Evolutionary conservation across 2,113 vertebrate genomes (phyloP).

Genomic region (Anas platyrhynchos): DNA sequence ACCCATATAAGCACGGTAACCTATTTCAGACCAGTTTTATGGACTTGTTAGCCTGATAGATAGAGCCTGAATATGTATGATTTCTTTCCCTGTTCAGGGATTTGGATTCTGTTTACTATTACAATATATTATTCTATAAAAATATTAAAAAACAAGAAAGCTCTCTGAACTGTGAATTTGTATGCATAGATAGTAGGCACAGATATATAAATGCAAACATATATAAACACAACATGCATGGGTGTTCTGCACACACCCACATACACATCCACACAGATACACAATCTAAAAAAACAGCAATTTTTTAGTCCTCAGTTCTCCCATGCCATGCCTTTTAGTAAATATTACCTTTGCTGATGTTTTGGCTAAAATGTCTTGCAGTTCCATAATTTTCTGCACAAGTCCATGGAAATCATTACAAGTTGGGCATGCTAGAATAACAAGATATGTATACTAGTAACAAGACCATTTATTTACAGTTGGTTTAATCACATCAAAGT

Average conservation of each 20-base stretch:
- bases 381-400: constrained; percentile 99
- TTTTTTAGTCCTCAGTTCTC: background rate
- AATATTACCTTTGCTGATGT: constrained; percentile 94
- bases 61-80: constrained; percentile 26
- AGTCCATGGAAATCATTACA: constrained; percentile 99
- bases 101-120: constrained; percentile 17
- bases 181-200: background rate
- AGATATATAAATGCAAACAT: background rate
- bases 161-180: background rate
- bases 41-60: constrained; percentile 10
- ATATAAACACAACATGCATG: background rate
- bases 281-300: background rate
- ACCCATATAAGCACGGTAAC: background rate
- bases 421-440: constrained; percentile 92
- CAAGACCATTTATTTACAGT: background rate
- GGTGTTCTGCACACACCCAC: background rate
- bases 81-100: background rate
- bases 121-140: background rate
- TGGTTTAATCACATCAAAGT: background rate
- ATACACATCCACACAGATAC: background rate
- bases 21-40: constrained; percentile 19
- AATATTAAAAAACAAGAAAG: background rate
- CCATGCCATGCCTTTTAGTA: background rate
- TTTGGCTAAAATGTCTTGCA: constrained; percentile 97
- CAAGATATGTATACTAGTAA: background rate